Evolutionary conservation across 2,888 invertebrate species (phyloP), one percentile per base, ranked within the genome.

Genomic region (Tinea pellionella): DNA sequence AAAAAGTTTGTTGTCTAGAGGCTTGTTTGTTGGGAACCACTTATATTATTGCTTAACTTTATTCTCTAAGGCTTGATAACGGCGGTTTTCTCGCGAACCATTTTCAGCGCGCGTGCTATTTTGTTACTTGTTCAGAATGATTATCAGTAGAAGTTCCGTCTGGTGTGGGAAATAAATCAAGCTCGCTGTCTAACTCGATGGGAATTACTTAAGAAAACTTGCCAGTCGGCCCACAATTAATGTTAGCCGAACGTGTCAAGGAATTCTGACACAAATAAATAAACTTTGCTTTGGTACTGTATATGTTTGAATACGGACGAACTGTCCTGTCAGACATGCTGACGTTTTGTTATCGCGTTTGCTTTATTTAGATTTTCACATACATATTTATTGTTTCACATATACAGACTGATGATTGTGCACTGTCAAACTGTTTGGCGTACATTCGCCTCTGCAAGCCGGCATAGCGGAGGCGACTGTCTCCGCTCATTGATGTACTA

Each of bases 1-100:
- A 68, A 67, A 68, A 70, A 74, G 66, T 73, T 73, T 70, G 71
- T 73, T 73, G 68, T 67, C 67, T 62, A 64, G 69, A n/a, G 57
- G 13, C n/a, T 16, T 57, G 57, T 57, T 53, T 57, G 19, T 30
- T 32, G 57, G 19, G 13, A 57, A 57, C n/a, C 32, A 32, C 57
- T 57, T 32, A 57, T 32, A 32, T 57, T 57, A 57, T 57, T 57
- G 15, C 57, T 47, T 13, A 57, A 57, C 57, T 57, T 57, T 57
- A 32, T 57, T 32, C 57, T 30, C 57, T 32, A 18, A 24, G 53
- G 24, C 53, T 18, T 53, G 47, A 47, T 47, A 47, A 47, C 47
- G 47, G 47, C 47, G 47, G 47, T 47, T 47, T 47, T 16, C 16
- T 47, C 47, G 16, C 4, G 19, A 19, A 53, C 53, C 19, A 53